Evolutionary conservation across 2,113 vertebrate genomes (phyloP).

Genomic region (Labeo rohita): DNA sequence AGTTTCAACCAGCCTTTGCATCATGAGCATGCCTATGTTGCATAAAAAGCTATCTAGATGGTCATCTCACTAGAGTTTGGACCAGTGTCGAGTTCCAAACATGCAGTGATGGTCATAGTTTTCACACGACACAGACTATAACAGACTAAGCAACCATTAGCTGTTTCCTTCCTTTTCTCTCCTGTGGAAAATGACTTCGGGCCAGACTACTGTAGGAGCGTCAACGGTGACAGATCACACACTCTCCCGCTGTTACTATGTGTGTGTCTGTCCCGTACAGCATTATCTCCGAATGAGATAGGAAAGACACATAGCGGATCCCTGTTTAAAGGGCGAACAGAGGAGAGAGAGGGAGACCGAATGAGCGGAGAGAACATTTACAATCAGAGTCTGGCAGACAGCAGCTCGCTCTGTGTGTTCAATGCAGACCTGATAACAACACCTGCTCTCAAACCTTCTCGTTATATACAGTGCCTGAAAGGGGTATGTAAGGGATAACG

Average conservation of each 20-base stretch:
- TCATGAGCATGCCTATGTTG: neutral
- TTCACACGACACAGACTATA: neutral
- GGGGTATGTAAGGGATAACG: neutral
- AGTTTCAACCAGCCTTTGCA: neutral
- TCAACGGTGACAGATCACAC: conserved; percentile 9
- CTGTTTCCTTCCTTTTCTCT: conserved; percentile 2
- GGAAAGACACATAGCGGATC: conserved; percentile 18
- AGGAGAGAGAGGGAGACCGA: neutral
- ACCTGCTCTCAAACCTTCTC: conserved; percentile 19
- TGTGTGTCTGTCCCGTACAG: conserved; percentile 25
- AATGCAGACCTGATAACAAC: conserved; percentile 39
- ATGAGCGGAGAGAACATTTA: conserved; percentile 20
- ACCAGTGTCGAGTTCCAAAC: neutral
- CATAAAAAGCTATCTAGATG: neutral
- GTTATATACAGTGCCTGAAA: neutral
- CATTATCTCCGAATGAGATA: conserved; percentile 38
- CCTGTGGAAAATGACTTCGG: conserved; percentile 9
- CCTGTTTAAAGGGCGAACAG: conserved; percentile 29
- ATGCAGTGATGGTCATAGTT: neutral
- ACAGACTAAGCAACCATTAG: neutral
- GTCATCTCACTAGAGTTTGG: neutral
- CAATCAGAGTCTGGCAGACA: conserved; percentile 31
- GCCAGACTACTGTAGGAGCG: neutral
- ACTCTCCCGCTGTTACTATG: conserved; percentile 22
- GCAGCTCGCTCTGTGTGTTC: conserved; percentile 26